phyloP scores from a whole-genome alignment of 2,113 vertebrate species.

The Pimephales promelas region DNA sequence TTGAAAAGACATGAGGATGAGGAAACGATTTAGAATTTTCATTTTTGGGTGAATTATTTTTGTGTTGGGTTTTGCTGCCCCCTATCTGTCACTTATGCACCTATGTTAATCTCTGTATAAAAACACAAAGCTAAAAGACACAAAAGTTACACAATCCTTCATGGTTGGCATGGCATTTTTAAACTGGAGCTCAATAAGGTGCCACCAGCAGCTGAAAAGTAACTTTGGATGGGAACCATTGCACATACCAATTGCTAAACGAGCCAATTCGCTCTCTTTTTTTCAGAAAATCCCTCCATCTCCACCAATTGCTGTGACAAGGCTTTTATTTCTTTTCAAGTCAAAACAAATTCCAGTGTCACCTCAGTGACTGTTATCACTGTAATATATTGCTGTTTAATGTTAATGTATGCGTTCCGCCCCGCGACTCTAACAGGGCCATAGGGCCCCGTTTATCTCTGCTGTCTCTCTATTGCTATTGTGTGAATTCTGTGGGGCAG shows the following conservation, averaged over 20 bases:
- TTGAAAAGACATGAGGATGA: background rate
- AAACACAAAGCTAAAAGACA: conserved; percentile 10
- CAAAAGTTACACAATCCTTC: conserved; percentile 1
- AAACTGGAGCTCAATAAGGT: conserved; percentile 21
- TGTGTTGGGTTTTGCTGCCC: conserved; percentile 28
- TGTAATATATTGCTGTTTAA: conserved; percentile 47
- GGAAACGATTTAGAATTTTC: background rate
- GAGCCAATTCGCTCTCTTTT: conserved; percentile 16
- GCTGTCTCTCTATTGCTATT: conserved; percentile 25
- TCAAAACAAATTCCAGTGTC: conserved; percentile 43
- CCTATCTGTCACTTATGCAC: background rate
- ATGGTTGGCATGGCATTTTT: conserved; percentile 5
- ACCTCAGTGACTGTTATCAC: conserved; percentile 17
- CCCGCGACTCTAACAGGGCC: background rate
- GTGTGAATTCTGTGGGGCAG: conserved; percentile 42
- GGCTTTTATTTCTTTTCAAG: conserved; percentile 35
- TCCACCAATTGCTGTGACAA: conserved; percentile 3
- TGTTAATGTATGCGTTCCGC: conserved; percentile 38
- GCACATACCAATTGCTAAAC: conserved; percentile 28
- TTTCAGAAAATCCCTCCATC: conserved; percentile 33
- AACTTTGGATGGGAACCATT: background rate
- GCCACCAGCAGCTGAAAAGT: background rate
- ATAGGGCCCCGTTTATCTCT: conserved; percentile 12
- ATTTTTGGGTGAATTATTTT: background rate
- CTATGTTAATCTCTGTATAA: background rate